Evolutionary conservation across 2,113 vertebrate genomes (phyloP).

Genomic region (Apteryx mantelli): DNA sequence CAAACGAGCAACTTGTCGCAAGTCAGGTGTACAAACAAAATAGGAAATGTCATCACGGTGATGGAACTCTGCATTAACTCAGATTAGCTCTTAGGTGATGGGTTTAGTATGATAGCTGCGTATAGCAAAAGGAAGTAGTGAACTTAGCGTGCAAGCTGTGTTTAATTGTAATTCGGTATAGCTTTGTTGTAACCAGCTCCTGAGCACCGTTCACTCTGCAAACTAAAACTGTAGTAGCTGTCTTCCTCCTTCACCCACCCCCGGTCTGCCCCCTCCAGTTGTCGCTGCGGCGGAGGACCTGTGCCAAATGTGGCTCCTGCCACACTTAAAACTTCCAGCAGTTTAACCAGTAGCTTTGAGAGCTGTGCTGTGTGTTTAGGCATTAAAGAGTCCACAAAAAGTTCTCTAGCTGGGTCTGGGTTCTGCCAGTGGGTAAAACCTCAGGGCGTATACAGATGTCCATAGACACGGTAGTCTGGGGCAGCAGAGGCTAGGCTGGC

Average conservation of each 20-base stretch:
- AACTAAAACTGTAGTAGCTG: not conserved
- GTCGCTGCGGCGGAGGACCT: not conserved
- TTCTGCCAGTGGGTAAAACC: not conserved
- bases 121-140: not conserved
- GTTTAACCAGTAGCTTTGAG: not conserved
- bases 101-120: not conserved
- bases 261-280: not conserved
- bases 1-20: not conserved
- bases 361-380: rapidly evolving
- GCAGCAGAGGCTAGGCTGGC: not conserved
- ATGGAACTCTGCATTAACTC: not conserved
- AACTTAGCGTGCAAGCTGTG: not conserved
- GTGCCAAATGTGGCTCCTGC: not conserved
- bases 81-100: not conserved
- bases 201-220: not conserved
- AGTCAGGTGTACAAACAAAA: not conserved
- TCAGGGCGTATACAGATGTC: rapidly evolving
- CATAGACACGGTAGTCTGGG: not conserved
- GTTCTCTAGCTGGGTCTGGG: not conserved
- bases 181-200: not conserved
- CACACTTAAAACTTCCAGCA: not conserved
- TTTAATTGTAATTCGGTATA: not conserved
- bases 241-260: not conserved
- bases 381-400: not conserved
- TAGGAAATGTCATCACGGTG: not conserved